Base-by-base conservation (phyloP, 2,888 invertebrate species). In the Aphidius colemani region DNA sequence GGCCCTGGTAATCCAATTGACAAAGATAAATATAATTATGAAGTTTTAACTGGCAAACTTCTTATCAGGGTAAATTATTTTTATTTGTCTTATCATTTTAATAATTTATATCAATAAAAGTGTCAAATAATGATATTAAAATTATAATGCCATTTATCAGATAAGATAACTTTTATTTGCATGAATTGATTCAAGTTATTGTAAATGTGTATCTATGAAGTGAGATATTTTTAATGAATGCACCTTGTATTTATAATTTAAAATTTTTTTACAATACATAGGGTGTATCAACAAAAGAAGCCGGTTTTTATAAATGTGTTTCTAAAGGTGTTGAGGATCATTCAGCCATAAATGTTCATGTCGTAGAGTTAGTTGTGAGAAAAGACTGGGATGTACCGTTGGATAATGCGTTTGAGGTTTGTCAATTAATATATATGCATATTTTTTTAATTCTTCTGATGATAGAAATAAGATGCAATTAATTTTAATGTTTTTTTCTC, bases 11-110 rank as follows among this genome's bases (percentile, higher is more conserved):
- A 88, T 82, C 73, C 82, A 49, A 85, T 85, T 75, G 86, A 89
- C 79, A 84, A 83, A 68, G 82, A 83, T 55, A 90, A 90, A 79
- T 90, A 88, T 75, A 88, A 88, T 75, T 90, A 89, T 81, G 88
- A 89, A 82, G 88, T 90, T 9, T 82, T 89, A 53, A 88, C 89
- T 56, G 90, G 90, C 70, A 88, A 85, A 72, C 85, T 90, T 46
- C 85, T 84, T 62, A 89, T 90, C 70, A 85, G 86, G 85, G 90
- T 90, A 80, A 86, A 85, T 84, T 61, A 56, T 11, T 8, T 13
- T 48, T 9, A n/a, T 43, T 10, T 46, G 50, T 13, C 40, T 49
- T 43, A 48, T n/a, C 18, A 9, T 45, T 9, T 7, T 9, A 46
- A 51, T n/a, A 41, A 43, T 39, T 9, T 5, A 30, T 30, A 30